Evolutionary conservation across 2,113 vertebrate genomes (phyloP).

Genomic region (Antechinus stuartii): DNA sequence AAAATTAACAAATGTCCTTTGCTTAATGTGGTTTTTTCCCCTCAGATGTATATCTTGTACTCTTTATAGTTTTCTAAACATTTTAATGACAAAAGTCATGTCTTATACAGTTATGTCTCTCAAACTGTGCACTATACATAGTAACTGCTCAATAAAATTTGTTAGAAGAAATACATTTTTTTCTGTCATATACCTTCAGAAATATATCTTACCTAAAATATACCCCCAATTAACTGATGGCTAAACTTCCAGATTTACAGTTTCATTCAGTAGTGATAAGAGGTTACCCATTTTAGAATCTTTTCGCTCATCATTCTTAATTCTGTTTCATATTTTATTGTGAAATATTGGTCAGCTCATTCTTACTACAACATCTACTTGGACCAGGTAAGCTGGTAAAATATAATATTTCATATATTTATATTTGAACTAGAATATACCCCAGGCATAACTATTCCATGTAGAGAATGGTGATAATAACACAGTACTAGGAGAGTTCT

Average conservation of each 20-base stretch:
- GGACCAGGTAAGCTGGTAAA: too few species aligned
- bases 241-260: neutral
- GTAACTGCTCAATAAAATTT: neutral
- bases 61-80: neutral
- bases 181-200: neutral
- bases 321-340: neutral
- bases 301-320: neutral
- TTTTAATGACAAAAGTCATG: neutral
- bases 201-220: neutral
- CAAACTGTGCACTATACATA: too few species aligned
- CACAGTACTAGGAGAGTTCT: neutral
- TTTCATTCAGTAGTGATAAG: neutral
- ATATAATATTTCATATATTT: neutral
- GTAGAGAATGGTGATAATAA: neutral
- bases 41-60: neutral
- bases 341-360: neutral
- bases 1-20: neutral
- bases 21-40: fast-evolving
- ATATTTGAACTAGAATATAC: neutral
- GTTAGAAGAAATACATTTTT: neutral
- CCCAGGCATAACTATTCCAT: neutral
- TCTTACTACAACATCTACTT: neutral
- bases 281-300: neutral
- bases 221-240: neutral
- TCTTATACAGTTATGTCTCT: neutral